These are phyloP conservation scores for Drosophila mauritiana DNA, from an alignment of 1,140 invertebrate species.

Conservation along the genomic window DNA sequence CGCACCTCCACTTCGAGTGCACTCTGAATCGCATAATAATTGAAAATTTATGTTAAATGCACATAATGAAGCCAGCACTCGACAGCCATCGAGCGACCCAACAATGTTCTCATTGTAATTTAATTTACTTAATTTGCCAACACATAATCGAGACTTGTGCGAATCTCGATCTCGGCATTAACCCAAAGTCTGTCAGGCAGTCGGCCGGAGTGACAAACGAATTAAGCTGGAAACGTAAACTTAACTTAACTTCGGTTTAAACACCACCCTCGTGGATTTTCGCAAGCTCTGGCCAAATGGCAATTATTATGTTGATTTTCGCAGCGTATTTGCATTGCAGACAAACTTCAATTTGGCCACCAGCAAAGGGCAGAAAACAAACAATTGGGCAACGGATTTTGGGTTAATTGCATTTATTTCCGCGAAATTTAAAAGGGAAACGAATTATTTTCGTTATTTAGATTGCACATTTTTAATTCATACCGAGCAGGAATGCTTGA, in stretches of 20 bases:
- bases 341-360: conserved; percentile 34
- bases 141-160: conserved; percentile 47
- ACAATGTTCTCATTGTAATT: conserved; percentile 78
- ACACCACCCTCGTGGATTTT: conserved; percentile 12
- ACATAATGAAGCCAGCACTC: conserved; percentile 68
- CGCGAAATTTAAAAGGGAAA: conserved; percentile 12
- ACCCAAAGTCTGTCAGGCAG: conserved; percentile 37
- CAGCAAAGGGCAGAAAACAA: conserved; percentile 39
- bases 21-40: conserved; percentile 81
- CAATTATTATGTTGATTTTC: conserved; percentile 46
- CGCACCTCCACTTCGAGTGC: conserved; percentile 38
- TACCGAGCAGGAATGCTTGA: too few relatives aligned
- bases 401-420: conserved; percentile 18
- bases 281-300: conserved; percentile 49
- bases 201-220: conserved; percentile 58
- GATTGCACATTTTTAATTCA: too few relatives aligned
- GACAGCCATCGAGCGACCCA: conserved; percentile 34
- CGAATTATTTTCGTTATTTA: neutral
- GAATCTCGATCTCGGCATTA: conserved; percentile 35
- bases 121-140: conserved; percentile 75
- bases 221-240: conserved; percentile 47
- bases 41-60: conserved; percentile 80
- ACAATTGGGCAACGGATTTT: conserved; percentile 33
- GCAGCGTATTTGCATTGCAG: conserved; percentile 40
- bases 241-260: conserved; percentile 9